Percentiles rank a stretch among this genome's conserved stretches.
These are phyloP conservation scores for Tachuris rubrigastra DNA, from an alignment of 2,113 vertebrate genomes.

Conservation along the genomic window DNA sequence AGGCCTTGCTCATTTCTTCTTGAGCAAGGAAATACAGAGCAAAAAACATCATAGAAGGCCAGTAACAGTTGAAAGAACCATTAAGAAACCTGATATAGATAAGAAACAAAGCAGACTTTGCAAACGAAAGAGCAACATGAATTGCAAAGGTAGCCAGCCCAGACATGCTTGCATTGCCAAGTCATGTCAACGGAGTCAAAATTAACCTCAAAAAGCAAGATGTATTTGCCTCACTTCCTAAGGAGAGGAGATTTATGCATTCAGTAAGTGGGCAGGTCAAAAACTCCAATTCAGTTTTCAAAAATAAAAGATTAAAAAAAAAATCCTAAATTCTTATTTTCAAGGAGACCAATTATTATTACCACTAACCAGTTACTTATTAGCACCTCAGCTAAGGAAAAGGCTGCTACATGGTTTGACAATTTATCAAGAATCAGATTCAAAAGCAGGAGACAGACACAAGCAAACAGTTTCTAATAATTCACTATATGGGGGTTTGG, in stretches of 20 bases:
- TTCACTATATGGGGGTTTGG: not conserved
- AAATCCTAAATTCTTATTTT: not conserved
- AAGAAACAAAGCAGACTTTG: not conserved
- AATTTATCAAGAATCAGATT: not conserved
- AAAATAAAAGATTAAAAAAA: not conserved
- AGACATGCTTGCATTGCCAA: not conserved
- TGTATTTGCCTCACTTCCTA: not conserved
- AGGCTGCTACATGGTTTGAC: not conserved
- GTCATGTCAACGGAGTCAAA: not conserved
- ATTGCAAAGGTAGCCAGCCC: not conserved
- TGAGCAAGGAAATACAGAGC: not conserved
- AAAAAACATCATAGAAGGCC: not conserved
- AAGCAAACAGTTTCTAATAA: not conserved
- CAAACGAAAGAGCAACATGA: not conserved
- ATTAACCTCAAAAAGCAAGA: not conserved
- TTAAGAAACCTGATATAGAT: not conserved
- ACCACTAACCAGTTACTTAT: not conserved
- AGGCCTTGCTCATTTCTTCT: not conserved
- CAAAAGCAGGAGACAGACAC: not conserved
- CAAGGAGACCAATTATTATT: not conserved
- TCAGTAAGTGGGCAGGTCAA: not conserved
- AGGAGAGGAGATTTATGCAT: not conserved
- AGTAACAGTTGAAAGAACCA: not conserved
- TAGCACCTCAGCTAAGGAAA: not conserved
- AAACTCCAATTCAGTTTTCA: not conserved